Evolutionary conservation across 2,113 vertebrate species (phyloP).

Genomic region (Pipra filicauda): DNA sequence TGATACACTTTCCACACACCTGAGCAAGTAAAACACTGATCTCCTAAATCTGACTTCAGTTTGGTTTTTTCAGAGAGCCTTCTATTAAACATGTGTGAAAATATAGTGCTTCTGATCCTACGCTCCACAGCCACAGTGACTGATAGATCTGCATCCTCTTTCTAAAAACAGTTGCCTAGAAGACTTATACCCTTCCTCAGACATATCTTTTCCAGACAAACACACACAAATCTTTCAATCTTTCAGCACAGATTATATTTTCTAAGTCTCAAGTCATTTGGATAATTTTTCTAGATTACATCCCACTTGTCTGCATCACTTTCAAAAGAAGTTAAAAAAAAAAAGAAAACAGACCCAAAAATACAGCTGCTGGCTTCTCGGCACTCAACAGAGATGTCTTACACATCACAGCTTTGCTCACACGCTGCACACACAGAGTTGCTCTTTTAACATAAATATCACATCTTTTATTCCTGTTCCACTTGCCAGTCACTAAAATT

Average conservation of each 20-base stretch:
- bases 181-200: background rate
- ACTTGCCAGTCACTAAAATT: background rate
- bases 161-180: background rate
- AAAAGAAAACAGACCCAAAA: background rate
- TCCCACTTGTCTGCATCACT: background rate
- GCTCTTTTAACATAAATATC: background rate
- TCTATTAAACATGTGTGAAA: background rate
- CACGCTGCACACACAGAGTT: accelerated
- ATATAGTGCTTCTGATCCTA: background rate
- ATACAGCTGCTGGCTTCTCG: background rate
- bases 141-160: background rate
- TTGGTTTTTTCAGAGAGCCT: background rate
- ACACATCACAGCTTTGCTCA: background rate
- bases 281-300: background rate
- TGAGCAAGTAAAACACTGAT: background rate
- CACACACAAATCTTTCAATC: background rate
- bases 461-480: background rate
- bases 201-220: background rate
- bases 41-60: background rate
- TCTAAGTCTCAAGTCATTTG: background rate
- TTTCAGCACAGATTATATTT: background rate
- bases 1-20: background rate
- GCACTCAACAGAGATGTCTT: background rate
- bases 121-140: accelerated
- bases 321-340: background rate